Evolutionary conservation across 2,797 vertebrate species (phyloP).

Genomic region (Botia kubotai): DNA sequence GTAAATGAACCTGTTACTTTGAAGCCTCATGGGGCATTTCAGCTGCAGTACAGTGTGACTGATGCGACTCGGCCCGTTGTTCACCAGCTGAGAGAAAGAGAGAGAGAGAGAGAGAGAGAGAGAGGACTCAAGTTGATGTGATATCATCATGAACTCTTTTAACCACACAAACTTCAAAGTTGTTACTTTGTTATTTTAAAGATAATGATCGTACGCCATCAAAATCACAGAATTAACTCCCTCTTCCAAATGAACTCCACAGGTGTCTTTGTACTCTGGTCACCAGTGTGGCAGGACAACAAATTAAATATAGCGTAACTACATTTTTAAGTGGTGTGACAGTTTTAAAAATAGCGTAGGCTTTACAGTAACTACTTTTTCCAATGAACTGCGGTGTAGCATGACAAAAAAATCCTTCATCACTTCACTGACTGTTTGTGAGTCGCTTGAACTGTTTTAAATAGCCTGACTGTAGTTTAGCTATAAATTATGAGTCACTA

Average conservation of each 20-base stretch:
- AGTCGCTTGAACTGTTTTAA: neutral
- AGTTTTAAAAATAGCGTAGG: too few species aligned
- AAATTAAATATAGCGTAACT: too few species aligned
- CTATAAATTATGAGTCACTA: neutral
- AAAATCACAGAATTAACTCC: neutral
- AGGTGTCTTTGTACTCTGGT: too few species aligned
- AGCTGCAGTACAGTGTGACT: conserved; percentile 85
- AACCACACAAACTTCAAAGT: neutral
- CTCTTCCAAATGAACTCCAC: neutral
- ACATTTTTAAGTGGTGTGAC: too few species aligned
- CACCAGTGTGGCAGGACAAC: too few species aligned
- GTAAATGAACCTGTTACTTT: conserved; percentile 83
- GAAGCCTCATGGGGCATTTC: conserved; percentile 82
- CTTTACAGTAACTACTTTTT: too few species aligned
- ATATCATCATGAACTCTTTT: neutral
- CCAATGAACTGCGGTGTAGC: too few species aligned
- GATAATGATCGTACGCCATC: neutral
- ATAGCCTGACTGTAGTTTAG: neutral
- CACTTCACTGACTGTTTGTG: neutral
- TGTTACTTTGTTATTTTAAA: neutral
- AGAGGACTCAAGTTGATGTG: neutral
- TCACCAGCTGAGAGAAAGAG: conserved; percentile 82
- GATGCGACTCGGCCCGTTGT: conserved; percentile 89
- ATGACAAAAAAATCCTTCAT: too few species aligned
- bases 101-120: conserved; percentile 13